Evolutionary conservation across 2,888 invertebrate species (phyloP).

Genomic region (Xestia ashworthii): DNA sequence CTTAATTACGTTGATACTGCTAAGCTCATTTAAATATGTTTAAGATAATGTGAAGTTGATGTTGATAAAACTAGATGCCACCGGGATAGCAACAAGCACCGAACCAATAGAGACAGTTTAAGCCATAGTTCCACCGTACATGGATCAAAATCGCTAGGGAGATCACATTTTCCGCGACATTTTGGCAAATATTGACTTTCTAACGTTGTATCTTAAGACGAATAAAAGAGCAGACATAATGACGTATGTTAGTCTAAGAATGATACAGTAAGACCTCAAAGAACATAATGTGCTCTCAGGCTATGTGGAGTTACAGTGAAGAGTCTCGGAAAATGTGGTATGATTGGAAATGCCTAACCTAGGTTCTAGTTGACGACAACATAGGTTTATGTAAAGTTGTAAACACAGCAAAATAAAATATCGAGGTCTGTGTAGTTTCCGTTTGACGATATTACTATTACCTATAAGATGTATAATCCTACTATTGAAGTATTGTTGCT

Average conservation of each 20-base stretch:
- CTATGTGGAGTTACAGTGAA: neutral
- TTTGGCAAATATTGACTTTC: neutral
- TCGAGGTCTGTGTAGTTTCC: neutral
- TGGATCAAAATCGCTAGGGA: neutral
- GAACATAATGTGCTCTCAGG: neutral
- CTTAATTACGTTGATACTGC: constrained; percentile 44
- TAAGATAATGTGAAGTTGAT: constrained; percentile 17
- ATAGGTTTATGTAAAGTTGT: neutral
- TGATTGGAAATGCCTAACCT: neutral
- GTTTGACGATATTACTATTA: neutral
- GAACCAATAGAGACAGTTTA: neutral
- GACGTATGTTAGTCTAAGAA: neutral
- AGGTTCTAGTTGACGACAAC: neutral
- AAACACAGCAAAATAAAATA: neutral
- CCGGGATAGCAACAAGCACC: neutral
- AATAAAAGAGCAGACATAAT: neutral
- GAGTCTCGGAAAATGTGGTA: neutral
- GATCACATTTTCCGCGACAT: neutral
- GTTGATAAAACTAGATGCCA: neutral
- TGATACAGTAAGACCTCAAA: neutral
- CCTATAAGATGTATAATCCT: neutral
- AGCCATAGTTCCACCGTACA: neutral
- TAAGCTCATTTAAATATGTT: constrained; percentile 45
- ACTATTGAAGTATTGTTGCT: neutral
- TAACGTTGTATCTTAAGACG: neutral